Evolutionary conservation across 2,797 vertebrate species (phyloP).

Genomic region (Melanotaenia pygmaea): DNA sequence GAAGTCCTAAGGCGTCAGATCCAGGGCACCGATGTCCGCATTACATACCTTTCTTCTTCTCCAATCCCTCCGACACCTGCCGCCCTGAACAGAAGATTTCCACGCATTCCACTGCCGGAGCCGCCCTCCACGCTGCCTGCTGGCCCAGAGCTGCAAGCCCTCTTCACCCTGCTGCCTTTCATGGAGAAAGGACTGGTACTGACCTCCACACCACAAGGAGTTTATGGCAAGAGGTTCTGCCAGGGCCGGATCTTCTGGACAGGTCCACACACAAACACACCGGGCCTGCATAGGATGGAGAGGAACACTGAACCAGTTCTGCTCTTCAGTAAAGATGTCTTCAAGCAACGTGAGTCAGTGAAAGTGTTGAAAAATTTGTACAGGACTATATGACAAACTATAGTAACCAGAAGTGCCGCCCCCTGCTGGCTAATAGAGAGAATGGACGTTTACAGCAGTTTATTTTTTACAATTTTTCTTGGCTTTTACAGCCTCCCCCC

Average conservation of each 20-base stretch:
- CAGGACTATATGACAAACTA: neutral
- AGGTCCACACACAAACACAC: conserved; percentile 69
- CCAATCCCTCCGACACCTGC: conserved; percentile 38
- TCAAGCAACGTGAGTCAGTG: conserved; percentile 77
- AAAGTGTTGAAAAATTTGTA: neutral
- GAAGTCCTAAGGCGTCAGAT: conserved; percentile 76
- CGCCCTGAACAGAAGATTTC: conserved; percentile 54
- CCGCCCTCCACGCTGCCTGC: conserved; percentile 72
- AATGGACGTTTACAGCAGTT: neutral
- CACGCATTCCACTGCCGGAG: conserved; percentile 77
- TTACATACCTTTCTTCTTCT: conserved; percentile 75
- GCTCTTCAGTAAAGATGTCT: conserved; percentile 81
- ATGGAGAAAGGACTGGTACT: conserved; percentile 86
- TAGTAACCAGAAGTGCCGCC: neutral
- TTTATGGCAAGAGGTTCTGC: conserved; percentile 85
- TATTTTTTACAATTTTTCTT: neutral
- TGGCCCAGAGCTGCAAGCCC: conserved; percentile 58
- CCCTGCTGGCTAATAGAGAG: neutral
- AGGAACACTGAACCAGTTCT: conserved; percentile 66
- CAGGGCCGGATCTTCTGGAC: conserved; percentile 86
- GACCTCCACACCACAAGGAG: conserved; percentile 79
- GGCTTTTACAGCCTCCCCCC: neutral
- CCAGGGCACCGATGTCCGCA: conserved; percentile 76
- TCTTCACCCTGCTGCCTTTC: conserved; percentile 80
- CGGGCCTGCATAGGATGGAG: conserved; percentile 80